Base-by-base conservation (phyloP, 2,888 invertebrate genomes). In the Andrena praecox region DNA sequence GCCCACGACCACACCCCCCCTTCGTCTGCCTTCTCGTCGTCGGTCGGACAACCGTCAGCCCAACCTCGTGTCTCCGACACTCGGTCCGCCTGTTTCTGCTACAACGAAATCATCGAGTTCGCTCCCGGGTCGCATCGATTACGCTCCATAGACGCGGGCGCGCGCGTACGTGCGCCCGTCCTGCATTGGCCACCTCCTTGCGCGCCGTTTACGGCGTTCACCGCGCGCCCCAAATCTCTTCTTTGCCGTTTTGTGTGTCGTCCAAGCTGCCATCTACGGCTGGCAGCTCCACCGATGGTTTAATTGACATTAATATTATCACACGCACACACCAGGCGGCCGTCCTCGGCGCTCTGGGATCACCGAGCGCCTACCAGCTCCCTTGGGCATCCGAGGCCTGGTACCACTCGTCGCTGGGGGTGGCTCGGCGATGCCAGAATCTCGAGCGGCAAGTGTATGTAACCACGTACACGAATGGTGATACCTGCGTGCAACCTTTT, bases 11-110 rank as follows among this genome's bases (percentile, higher is more conserved):
- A 50, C 31, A 6, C 56, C 50, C 31, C 52, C 71, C 69, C 42
- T 75, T 80, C 77, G 86, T 84, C 85, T 79, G 77, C 86, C 86
- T 86, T 86, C 85, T 86, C 82, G 82, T 85, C 85, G 86, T 86
- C 86, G 85, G 79, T 84, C 85, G 80, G 82, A 74, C 82, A 85
- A 71, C 84, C 71, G 78, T 48, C 73, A 73, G 73, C 60, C 73
- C 69, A 62, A 81, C 75, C 42, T 59, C 77, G 81, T 77, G 70
- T 79, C 77, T 82, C 82, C 71, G 71, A 33, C 59, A 80, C 77
- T 77, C 77, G 84, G 74, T 77, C 79, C 74, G 80, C 68, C 73
- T 76, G 82, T 78, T 80, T 77, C 64, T 73, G 86, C 77, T 71
- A 85, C 77, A 76, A 86, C 71, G 68, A 80, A 77, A 77, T 78